Percentiles rank a stretch among this genome's conserved stretches.
phyloP scores from a whole-genome alignment of 2,888 invertebrate species.

The Apamea epomidion region DNA sequence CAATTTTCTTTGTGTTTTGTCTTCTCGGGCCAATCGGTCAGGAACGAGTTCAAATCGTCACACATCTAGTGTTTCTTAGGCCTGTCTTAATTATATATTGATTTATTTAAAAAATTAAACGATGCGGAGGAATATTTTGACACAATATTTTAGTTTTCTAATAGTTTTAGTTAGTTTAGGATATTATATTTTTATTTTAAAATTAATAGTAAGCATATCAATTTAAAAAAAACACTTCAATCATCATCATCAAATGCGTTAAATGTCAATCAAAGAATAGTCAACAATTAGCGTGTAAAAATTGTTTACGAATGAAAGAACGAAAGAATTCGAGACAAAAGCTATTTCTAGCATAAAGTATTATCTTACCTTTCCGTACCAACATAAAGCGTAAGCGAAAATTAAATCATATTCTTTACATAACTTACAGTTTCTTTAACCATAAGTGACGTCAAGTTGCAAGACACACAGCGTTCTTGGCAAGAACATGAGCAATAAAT shows the following conservation, averaged over 20 bases:
- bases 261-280: not conserved
- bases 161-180: too few species aligned
- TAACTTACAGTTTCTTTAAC: slow-evolving; percentile 58
- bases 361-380: not conserved
- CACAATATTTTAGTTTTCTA: too few species aligned
- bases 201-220: not conserved
- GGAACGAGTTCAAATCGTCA: not conserved
- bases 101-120: not conserved
- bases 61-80: not conserved
- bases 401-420: slow-evolving; percentile 49
- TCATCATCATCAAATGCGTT: not conserved
- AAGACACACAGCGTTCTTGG: slow-evolving; percentile 56
- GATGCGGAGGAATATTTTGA: too few species aligned
- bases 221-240: not conserved
- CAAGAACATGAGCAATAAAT: slow-evolving; percentile 64
- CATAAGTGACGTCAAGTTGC: slow-evolving; percentile 59
- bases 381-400: slow-evolving; percentile 31
- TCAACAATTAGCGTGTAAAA: not conserved
- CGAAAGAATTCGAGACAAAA: not conserved
- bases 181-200: not conserved
- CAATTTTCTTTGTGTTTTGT: not conserved
- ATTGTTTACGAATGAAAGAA: not conserved
- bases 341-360: not conserved
- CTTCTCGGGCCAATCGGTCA: not conserved
- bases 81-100: not conserved